Percentiles rank a stretch among this genome's conserved stretches.
Evolutionary conservation across 2,888 invertebrate genomes (phyloP).

Genomic region (Pandemis heparana): DNA sequence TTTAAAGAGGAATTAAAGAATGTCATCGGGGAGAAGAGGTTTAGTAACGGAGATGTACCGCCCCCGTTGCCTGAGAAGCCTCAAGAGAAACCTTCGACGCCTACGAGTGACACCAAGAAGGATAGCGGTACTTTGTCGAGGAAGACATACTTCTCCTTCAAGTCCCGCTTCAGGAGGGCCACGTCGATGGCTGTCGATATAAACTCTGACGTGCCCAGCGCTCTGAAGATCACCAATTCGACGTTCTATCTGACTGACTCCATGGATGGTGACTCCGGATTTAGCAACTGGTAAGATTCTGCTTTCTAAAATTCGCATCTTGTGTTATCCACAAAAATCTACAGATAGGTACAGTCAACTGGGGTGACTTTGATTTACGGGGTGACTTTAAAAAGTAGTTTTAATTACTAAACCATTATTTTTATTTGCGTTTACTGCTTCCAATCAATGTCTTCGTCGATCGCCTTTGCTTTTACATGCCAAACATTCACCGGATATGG

Average conservation of each 20-base stretch:
- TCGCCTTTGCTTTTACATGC: too few species aligned
- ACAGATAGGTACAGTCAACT: too few species aligned
- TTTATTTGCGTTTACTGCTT: too few species aligned
- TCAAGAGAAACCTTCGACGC: slow-evolving; percentile 71
- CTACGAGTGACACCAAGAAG: slow-evolving; percentile 71
- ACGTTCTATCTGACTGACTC: slow-evolving; percentile 90
- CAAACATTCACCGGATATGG: too few species aligned
- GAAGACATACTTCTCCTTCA: slow-evolving; percentile 85
- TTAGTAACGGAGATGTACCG: slow-evolving; percentile 68
- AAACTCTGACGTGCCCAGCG: slow-evolving; percentile 81
- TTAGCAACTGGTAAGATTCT: slow-evolving; percentile 80
- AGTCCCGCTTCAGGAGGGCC: slow-evolving; percentile 87
- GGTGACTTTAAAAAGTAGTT: too few species aligned
- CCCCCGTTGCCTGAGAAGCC: slow-evolving; percentile 73
- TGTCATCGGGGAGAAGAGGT: slow-evolving; percentile 69
- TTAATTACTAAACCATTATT: too few species aligned
- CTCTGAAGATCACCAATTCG: slow-evolving; percentile 86
- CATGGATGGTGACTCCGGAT: slow-evolving; percentile 87
- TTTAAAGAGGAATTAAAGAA: slow-evolving; percentile 78
- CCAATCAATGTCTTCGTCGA: too few species aligned
- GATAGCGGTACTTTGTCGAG: slow-evolving; percentile 76
- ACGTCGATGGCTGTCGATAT: slow-evolving; percentile 85
- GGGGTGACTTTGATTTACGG: too few species aligned
- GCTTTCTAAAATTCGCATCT: neutral
- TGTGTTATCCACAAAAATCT: too few species aligned